Evolutionary conservation across 2,797 vertebrate genomes (phyloP), one percentile per base, ranked within the genome.

Genomic region (Peromyscus attwateri): DNA sequence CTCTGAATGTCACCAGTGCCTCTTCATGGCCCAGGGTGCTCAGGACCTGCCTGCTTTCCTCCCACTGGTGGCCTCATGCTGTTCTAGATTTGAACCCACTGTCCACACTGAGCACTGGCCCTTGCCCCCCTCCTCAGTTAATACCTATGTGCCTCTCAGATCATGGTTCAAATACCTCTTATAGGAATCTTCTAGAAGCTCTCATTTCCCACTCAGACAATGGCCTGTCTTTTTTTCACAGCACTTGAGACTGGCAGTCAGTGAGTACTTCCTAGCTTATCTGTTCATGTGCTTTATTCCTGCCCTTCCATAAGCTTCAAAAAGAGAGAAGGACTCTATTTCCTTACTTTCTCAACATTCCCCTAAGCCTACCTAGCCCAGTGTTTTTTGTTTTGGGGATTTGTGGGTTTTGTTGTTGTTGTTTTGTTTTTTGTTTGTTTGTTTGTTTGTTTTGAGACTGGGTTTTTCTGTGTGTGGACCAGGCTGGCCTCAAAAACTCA

Each of bases 231-330:
- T 57, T n/a, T 82, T 19, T 10, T 80, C 49, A 37, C 8, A 6
- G 49, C 17, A 10, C 68, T 27, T 0, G 0, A 43, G 49, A 40
- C 1, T 1, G 34, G 60, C 34, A 31, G 2, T 16, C 52, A 4
- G 1, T 43, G 57, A 68, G 6, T 34, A 2, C 1, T 7, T 25
- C 3, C 85, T 37, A 37, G 37, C 7, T 21, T 1, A 0, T 57
- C 37, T 19, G 6, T 37, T 9, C 62, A 13, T 12, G 0, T 57
- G 14, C 1, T 14, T 4, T 60, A 2, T 31, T 46, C 83, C 83
- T 46, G 68, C 37, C 11, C 0, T 29, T 23, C 12, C 11, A 27
- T 52, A 52, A n/a, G 66, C 66, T 87, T 13, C 16, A n/a, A 46
- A 21, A 64, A 25, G 21, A 76, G 37, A n/a, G 19, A 40, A n/a